A percentile compares a stretch with the other conserved stretches of the same genome.
These are phyloP conservation scores for Leucopsar rothschildi DNA, from an alignment of 2,113 vertebrate species.

Conservation along the genomic window DNA sequence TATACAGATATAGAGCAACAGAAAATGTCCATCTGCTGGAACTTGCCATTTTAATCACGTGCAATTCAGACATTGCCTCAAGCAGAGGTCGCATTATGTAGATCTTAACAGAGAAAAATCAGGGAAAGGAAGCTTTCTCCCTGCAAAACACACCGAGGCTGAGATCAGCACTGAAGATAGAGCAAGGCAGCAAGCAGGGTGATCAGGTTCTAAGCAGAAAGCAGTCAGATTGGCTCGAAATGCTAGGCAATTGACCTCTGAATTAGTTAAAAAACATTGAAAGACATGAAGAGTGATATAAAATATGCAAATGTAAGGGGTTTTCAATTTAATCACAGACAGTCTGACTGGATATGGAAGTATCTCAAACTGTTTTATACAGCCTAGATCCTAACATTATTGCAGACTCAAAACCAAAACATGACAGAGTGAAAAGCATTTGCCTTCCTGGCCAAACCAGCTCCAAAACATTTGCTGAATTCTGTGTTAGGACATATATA, in stretches of 20 bases:
- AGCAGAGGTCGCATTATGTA: not conserved
- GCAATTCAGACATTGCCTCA: not conserved
- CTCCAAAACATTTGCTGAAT: not conserved
- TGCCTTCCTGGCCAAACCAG: not conserved
- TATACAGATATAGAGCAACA: not conserved
- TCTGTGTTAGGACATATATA: not conserved
- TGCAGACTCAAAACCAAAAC: not conserved
- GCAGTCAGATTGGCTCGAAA: not conserved
- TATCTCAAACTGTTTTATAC: not conserved
- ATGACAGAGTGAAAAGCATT: not conserved
- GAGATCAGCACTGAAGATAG: not conserved
- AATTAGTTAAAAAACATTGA: not conserved
- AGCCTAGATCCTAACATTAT: not conserved
- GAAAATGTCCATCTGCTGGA: not conserved
- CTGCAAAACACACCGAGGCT: fast-evolving
- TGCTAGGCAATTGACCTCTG: not conserved
- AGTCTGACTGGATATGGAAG: not conserved
- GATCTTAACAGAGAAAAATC: not conserved
- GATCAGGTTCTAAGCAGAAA: not conserved
- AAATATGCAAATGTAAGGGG: not conserved
- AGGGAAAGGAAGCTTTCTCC: not conserved
- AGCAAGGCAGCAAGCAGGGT: not conserved
- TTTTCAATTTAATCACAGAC: not conserved
- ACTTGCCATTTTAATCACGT: fast-evolving
- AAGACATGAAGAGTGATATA: not conserved